phyloP scores from a whole-genome alignment of 2,888 invertebrate species.

The Erannis defoliaria region DNA sequence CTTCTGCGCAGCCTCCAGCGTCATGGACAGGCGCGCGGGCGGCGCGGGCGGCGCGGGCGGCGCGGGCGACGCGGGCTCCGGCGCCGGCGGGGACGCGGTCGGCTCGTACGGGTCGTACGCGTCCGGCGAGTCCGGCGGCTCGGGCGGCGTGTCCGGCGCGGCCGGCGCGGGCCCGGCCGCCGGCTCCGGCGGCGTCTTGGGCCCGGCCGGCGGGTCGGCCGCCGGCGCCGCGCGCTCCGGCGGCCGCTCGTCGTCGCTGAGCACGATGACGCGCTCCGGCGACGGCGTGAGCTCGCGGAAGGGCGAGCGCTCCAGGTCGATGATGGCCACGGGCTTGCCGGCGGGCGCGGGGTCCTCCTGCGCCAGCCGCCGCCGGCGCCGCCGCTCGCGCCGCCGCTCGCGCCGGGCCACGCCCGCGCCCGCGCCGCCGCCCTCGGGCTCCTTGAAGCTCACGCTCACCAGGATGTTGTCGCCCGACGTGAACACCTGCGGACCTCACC shows the following conservation, averaged over 20 bases:
- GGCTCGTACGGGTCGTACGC: conserved; percentile 77
- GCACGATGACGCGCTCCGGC: conserved; percentile 92
- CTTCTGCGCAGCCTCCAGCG: conserved; percentile 81
- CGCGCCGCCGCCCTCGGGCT: conserved; percentile 73
- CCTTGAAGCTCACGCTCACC: conserved; percentile 96
- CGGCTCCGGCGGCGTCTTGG: conserved; percentile 55
- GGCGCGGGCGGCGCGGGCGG: conserved; percentile 80
- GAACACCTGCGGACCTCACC: conserved; percentile 89
- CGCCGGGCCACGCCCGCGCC: too few species aligned
- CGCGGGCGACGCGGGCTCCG: conserved; percentile 89
- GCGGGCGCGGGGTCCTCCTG: conserved; percentile 46
- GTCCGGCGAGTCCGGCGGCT: conserved; percentile 57
- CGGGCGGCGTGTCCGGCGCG: conserved; percentile 70
- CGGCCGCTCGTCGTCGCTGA: conserved; percentile 91
- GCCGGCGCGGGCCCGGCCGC: conserved; percentile 57
- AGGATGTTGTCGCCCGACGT: conserved; percentile 97
- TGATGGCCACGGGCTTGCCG: conserved; percentile 92
- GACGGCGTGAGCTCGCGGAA: conserved; percentile 94
- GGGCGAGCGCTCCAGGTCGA: conserved; percentile 94
- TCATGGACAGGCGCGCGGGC: conserved; percentile 61
- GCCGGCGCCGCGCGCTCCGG: conserved; percentile 45
- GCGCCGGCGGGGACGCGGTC: conserved; percentile 86
- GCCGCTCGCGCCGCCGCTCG: conserved; percentile 46
- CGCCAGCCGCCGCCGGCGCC: conserved; percentile 48
- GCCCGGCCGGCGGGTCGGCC: conserved; percentile 52